Evolutionary conservation across 2,888 invertebrate genomes (phyloP).

Genomic region (Cataglyphis rosenhaueri): DNA sequence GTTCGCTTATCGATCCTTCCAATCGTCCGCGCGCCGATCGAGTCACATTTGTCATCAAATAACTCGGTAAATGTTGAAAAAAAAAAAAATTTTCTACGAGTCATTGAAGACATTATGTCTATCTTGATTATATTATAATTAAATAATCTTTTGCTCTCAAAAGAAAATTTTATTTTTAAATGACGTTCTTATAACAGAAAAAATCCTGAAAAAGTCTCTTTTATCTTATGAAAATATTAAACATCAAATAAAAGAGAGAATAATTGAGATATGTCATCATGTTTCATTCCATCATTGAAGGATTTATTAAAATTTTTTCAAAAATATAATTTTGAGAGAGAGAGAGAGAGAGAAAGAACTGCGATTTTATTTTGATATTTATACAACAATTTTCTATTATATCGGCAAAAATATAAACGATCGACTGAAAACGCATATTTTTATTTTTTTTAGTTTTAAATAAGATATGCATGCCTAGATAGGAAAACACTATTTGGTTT

Average conservation of each 20-base stretch:
- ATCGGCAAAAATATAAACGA: not conserved
- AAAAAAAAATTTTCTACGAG: not conserved
- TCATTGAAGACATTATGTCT: not conserved
- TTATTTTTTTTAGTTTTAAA: conserved; percentile 36
- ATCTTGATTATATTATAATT: conserved; percentile 13
- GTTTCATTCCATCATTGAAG: not conserved
- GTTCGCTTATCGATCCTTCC: conserved; percentile 20
- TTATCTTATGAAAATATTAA: not conserved
- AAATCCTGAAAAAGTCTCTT: not conserved
- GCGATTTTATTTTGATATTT: not conserved
- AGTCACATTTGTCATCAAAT: not conserved
- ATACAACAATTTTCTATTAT: not conserved
- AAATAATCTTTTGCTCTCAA: not conserved
- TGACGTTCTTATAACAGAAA: not conserved
- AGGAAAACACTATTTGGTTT: conserved; percentile 64
- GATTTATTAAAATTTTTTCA: not conserved
- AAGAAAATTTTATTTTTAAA: not conserved
- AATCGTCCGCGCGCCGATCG: not conserved
- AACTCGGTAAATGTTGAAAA: not conserved
- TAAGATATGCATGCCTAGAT: conserved; percentile 45
- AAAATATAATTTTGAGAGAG: not conserved
- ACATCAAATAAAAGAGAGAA: not conserved
- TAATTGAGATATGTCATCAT: not conserved
- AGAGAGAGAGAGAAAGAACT: not conserved
- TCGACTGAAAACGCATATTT: not conserved